Evolutionary conservation across 2,888 invertebrate genomes (phyloP), one percentile per base, ranked within the genome.

Genomic region (Cinara cedri): DNA sequence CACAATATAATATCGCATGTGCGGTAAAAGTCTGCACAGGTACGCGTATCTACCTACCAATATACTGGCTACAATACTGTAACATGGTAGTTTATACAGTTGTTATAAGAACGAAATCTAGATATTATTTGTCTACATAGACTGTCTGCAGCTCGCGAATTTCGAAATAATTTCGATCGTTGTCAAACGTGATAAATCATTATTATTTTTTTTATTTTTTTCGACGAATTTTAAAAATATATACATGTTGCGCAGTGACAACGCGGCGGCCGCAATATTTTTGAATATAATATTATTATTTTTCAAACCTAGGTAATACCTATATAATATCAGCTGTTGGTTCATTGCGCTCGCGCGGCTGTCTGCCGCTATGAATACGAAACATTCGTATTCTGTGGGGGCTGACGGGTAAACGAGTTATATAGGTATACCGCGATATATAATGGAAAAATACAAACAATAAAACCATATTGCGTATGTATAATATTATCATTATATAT

Each of bases 361-460:
- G 19, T 42, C 54, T 11, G 51, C 54, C 42, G 46, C 54, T 42
- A 65, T 75, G 75, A 75, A 75, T 75, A 75, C 65, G 44, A 75
- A 75, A 4, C 6, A 34, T n/a, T n/a, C 6, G 6, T 54, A 26
- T 72, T 34, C 49, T 11, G 72, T 34, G 62, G 62, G 62, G 72
- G 34, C 72, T 62, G 62, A 63, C 72, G 72, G 9, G 10, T 72
- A 49, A 46, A 46, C 71, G 44, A 54, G 42, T 72, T 60, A 46
- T 46, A 4, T 10, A 42, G 34, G 19, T n/a, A 66, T 62, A 16
- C 14, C 66, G 11, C 8, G 11, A 21, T 46, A 72, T n/a, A n/a
- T 72, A 72, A 72, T 60, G 57, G 57, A 46, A 57, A 16, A 24
- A 60, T 44, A 72, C 72, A 72, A 72, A 72, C 72, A 72, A 3